Evolutionary conservation across 2,113 vertebrate genomes (phyloP).

Genomic region (Epinephelus fuscoguttatus): DNA sequence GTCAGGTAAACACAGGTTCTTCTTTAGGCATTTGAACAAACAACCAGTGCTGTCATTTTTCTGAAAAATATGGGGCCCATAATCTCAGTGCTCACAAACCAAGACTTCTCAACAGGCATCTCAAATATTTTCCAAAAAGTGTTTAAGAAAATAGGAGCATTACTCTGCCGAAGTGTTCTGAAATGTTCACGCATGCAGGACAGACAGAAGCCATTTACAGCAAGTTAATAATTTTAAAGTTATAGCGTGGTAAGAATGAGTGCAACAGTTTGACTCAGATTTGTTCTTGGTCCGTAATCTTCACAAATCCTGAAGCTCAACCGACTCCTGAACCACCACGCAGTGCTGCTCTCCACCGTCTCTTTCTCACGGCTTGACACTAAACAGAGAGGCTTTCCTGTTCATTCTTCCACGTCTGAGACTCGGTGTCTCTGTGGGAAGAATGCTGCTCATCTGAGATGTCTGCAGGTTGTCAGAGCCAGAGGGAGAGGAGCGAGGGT

Average conservation of each 20-base stretch:
- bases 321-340: neutral
- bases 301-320: constrained; percentile 16
- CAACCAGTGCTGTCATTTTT: neutral
- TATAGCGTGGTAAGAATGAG: neutral
- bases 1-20: neutral
- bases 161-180: neutral
- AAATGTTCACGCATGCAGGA: neutral
- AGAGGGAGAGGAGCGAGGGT: constrained; percentile 79
- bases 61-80: neutral
- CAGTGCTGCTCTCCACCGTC: neutral
- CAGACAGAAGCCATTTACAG: neutral
- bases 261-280: neutral
- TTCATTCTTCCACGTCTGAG: constrained; percentile 58
- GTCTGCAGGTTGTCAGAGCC: constrained; percentile 97
- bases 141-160: neutral
- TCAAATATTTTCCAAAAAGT: neutral
- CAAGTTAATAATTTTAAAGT: neutral
- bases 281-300: neutral
- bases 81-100: neutral
- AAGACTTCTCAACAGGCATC: neutral
- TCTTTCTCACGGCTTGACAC: constrained; percentile 31
- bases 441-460: constrained; percentile 88
- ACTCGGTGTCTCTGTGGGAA: constrained; percentile 70
- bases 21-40: neutral
- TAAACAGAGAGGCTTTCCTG: constrained; percentile 49